Percentiles rank a stretch among this genome's conserved stretches.
Evolutionary conservation across 2,113 vertebrate genomes (phyloP).

Genomic region (Charadrius vociferus): DNA sequence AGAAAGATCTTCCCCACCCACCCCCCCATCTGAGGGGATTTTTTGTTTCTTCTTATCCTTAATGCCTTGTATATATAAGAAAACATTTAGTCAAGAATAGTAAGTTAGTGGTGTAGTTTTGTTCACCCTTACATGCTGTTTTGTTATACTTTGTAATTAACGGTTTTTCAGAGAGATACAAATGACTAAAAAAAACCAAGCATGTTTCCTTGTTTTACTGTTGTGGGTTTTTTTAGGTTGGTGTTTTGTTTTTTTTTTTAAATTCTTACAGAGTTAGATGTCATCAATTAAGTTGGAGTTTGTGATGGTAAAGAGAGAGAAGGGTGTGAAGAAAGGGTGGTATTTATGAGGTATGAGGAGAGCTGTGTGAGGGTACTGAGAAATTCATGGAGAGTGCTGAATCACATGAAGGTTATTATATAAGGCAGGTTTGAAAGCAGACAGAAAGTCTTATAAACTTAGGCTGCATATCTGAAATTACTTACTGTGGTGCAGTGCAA

Average conservation of each 20-base stretch:
- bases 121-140: neutral
- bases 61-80: neutral
- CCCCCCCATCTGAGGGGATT: neutral
- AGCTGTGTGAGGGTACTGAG: neutral
- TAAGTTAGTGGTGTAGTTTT: neutral
- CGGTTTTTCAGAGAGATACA: neutral
- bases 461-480: neutral
- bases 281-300: neutral
- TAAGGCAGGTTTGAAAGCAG: conserved; percentile 14
- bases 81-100: neutral
- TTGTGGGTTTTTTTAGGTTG: neutral
- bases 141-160: neutral
- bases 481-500: neutral
- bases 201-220: neutral
- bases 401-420: neutral
- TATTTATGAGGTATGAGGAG: neutral
- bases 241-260: too few species aligned
- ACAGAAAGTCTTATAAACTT: neutral
- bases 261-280: neutral
- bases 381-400: neutral
- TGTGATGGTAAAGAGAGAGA: neutral
- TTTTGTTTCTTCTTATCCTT: neutral
- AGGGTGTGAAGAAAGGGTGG: neutral
- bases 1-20: neutral
- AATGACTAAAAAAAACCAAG: neutral